Evolutionary conservation across 2,113 vertebrate genomes (phyloP).

Genomic region (Mobula birostris): DNA sequence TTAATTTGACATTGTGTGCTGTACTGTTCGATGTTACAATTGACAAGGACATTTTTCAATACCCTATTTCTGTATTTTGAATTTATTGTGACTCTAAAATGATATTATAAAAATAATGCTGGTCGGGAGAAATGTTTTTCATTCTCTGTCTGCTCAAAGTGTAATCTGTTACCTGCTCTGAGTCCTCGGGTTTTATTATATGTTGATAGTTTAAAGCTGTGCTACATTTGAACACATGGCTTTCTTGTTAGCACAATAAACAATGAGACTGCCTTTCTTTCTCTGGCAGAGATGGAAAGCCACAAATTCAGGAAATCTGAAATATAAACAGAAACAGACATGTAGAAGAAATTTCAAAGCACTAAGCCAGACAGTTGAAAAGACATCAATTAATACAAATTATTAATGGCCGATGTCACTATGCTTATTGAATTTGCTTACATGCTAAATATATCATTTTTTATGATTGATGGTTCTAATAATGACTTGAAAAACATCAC

Average conservation of each 20-base stretch:
- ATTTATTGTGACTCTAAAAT: neutral
- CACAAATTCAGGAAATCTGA: neutral
- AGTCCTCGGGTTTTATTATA: neutral
- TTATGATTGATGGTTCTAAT: neutral
- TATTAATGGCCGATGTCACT: neutral
- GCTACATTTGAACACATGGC: neutral
- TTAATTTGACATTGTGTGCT: no score
- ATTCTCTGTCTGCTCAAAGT: neutral
- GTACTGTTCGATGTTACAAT: neutral
- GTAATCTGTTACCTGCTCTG: neutral
- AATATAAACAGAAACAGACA: neutral
- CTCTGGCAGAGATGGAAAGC: neutral
- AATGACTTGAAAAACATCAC: neutral
- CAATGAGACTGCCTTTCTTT: neutral
- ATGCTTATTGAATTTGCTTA: no score
- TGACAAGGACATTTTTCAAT: neutral
- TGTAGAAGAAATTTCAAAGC: neutral
- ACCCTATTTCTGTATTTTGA: neutral
- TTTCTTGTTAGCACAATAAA: neutral
- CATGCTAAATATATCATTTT: neutral
- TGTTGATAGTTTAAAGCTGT: neutral
- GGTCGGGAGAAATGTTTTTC: neutral
- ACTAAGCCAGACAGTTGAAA: neutral
- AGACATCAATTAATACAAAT: neutral
- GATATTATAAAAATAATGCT: neutral